Base-by-base conservation (phyloP, 2,797 vertebrate species). In the Rhinogobio ventralis region DNA sequence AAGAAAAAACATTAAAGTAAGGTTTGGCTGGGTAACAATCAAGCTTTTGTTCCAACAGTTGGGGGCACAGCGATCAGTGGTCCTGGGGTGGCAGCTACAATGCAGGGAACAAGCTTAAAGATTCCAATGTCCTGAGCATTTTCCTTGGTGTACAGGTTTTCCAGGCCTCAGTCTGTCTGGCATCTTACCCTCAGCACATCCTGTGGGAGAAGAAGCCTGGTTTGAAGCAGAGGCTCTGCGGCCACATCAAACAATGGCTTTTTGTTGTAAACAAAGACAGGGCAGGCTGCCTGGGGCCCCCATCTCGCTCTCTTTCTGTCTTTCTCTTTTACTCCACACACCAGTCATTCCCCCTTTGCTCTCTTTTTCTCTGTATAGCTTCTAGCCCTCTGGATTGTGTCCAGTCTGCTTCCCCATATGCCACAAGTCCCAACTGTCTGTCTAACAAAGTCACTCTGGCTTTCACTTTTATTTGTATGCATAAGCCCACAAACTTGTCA, bases 161-260 rank as follows among this genome's bases (percentile, higher is more conserved):
- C 92, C 93, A 92, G 93, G 91, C 93, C 90, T 85, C 90, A 90
- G 92, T 91, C 92, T 90, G 93, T 94, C 93, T 94, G 94, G 93
- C 94, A 93, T 94, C 94, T 92, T 91, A 95, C 93, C 94, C 93
- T 91, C 92, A 94, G 94, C 91, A 93, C 94, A 95, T 95, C 94
- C 94, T 95, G 94, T 95, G 94, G 94, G 94, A 95, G 94, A 82
- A 83, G 91, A 91, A 93, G 94, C 91, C 81, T 76, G 79, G 73
- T 94, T 93, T 94, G 91, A 93, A 93, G 91, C 92, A 77, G 85
- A 91, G 92, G 92, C 91, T 93, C 57, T 92, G 83, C 90, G 89
- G 92, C 94, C 95, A 95, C 95, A 95, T 95, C 94, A 95, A 95
- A 95, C 95, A 95, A 95, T 95, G 93, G 93, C 92, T 95, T 95